Evolutionary conservation across 2,113 vertebrate species (phyloP).

Genomic region (Aegypius monachus): DNA sequence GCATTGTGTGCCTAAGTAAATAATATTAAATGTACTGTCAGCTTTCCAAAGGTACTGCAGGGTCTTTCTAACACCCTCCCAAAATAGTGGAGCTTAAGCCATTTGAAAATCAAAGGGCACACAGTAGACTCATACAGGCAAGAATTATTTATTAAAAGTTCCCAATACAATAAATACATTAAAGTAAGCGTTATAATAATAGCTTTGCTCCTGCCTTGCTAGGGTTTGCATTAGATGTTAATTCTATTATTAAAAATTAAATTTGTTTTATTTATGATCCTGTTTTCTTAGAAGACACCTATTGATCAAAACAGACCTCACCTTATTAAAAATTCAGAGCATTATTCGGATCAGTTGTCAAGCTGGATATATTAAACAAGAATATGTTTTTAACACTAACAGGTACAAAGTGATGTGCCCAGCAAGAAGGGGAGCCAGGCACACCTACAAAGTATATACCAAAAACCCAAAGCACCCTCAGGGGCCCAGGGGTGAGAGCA

Average conservation of each 20-base stretch:
- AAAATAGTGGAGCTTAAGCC: not conserved
- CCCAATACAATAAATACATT: not conserved
- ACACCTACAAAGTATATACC: too few relatives aligned
- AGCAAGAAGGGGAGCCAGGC: not conserved
- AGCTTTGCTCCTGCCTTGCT: not conserved
- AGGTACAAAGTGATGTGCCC: not conserved
- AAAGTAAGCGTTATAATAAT: not conserved
- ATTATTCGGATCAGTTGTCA: not conserved
- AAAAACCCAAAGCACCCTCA: not conserved
- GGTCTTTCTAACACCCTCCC: not conserved
- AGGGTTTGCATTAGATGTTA: not conserved
- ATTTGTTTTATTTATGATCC: constrained; percentile 8
- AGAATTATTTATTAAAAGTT: constrained; percentile 5
- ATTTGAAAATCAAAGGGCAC: not conserved
- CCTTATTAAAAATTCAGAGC: not conserved
- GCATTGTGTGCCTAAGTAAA: not conserved
- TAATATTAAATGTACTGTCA: not conserved
- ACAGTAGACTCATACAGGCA: not conserved
- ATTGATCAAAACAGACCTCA: not conserved
- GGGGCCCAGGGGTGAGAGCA: not conserved
- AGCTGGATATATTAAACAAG: not conserved
- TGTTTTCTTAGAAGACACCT: not conserved
- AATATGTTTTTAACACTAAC: not conserved
- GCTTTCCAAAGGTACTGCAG: not conserved
- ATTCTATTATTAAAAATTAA: constrained; percentile 22